These are phyloP conservation scores for Halictus quadricinctus DNA, from an alignment of 2,888 invertebrate species.

Conservation along the genomic window DNA sequence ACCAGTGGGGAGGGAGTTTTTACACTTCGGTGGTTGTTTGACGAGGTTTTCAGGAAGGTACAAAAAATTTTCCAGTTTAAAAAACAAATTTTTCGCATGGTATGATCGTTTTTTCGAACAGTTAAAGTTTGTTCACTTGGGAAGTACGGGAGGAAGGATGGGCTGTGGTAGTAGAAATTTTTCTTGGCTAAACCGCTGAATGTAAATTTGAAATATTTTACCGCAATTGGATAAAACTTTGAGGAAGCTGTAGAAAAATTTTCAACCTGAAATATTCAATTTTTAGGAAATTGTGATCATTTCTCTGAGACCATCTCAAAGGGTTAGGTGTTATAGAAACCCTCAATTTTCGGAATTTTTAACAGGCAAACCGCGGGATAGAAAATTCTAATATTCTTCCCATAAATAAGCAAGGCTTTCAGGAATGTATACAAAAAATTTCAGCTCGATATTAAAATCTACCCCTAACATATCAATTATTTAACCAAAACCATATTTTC, in stretches of 20 bases:
- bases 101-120: not conserved
- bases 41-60: not conserved
- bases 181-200: not conserved
- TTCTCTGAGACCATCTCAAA: not conserved
- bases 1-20: not conserved
- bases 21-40: not conserved
- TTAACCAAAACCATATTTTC: not conserved
- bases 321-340: not conserved
- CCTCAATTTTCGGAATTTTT: not conserved
- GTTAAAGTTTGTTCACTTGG: not conserved
- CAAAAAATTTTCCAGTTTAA: not conserved
- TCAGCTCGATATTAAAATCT: not conserved
- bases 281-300: not conserved
- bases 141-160: not conserved
- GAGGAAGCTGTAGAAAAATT: not conserved
- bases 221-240: not conserved
- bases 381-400: not conserved
- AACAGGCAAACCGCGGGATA: not conserved
- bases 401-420: not conserved
- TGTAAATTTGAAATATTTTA: not conserved
- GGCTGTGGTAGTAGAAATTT: not conserved
- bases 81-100: not conserved
- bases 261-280: not conserved
- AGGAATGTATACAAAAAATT: not conserved
- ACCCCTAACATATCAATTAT: not conserved